Evolutionary conservation across 2,113 vertebrate genomes (phyloP).

Genomic region (Salvator merianae): DNA sequence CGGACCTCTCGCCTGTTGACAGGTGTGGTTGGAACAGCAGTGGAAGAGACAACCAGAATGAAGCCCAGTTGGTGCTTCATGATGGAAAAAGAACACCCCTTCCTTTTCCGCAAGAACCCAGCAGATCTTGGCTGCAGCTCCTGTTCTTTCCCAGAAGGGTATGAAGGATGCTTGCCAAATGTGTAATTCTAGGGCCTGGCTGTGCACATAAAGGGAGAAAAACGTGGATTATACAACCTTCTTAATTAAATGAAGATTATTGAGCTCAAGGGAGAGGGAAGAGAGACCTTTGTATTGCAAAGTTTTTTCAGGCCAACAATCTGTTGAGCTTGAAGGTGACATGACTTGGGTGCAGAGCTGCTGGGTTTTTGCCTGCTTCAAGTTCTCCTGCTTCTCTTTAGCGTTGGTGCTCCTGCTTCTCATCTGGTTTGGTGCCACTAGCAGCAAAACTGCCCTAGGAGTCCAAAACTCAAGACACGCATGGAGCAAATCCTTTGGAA

Average conservation of each 20-base stretch:
- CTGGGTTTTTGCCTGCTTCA: not conserved
- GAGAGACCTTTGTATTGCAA: not conserved
- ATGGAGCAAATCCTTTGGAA: not conserved
- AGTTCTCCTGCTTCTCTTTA: too few relatives aligned
- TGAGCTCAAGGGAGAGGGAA: slow-evolving; percentile 11
- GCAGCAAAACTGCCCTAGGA: not conserved
- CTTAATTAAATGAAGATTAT: slow-evolving; percentile 51
- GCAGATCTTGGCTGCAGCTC: rapidly evolving
- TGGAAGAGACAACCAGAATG: not conserved
- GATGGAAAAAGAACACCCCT: not conserved
- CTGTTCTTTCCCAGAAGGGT: not conserved
- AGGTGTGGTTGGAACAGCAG: too few relatives aligned
- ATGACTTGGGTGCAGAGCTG: not conserved
- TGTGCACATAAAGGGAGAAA: not conserved
- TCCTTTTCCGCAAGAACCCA: not conserved
- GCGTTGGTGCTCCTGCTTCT: not conserved
- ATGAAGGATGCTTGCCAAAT: not conserved
- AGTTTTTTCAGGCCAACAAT: not conserved
- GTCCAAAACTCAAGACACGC: too few relatives aligned
- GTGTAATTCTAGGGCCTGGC: not conserved
- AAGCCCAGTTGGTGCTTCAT: not conserved
- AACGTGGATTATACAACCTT: slow-evolving; percentile 31
- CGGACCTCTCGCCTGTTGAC: too few relatives aligned
- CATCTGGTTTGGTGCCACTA: not conserved
- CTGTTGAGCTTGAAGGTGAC: not conserved